Base-by-base conservation (phyloP, 1,140 invertebrate species). In the Scaptomyza hsui region DNA sequence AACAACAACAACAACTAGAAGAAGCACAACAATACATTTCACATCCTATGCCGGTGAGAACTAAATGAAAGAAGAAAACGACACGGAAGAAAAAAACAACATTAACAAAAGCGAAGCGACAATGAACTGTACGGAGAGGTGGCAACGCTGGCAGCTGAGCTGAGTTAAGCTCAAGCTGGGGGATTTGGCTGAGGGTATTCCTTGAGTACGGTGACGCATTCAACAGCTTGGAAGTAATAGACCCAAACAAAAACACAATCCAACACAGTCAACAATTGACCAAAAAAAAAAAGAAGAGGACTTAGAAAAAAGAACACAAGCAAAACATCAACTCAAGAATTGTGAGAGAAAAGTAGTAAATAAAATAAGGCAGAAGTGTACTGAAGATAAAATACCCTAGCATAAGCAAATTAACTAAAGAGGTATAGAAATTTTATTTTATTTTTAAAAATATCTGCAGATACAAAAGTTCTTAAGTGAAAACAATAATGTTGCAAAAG, bases 151-250 rank as follows among this genome's bases (percentile, higher is more conserved):
- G 53, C 48, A 72, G 44, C 49, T n/a, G 29, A 72, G 44, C 49
- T n/a, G 29, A 12, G 45, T 3, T 18, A 13, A 24, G 44, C 32
- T 55, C 32, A 65, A 81, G 72, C 70, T 62, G 49, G 56, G 35
- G 26, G 49, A 55, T 60, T 61, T 47, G 71, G 57, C 47, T 62
- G 79, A 29, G 63, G 44, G 63, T 55, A 69, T 70, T 85, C 61
- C 77, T 88, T 81, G 73, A 88, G 51, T 9, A 65, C 52, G 61
- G 47, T 78, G 82, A 88, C 74, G 82, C 73, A 81, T 68, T 86
- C 70, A 86, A 88, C 81, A 88, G 81, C 81, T 88, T 72, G 81
- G 82, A 86, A 86, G 69, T 86, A 86, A 86, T 86, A 81, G 69
- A 78, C 73, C 73, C 56, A 63, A 64, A 77, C 77, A 85, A 82